These are phyloP conservation scores for Bedellia somnulentella DNA, from an alignment of 2,888 invertebrate species.

Conservation along the genomic window DNA sequence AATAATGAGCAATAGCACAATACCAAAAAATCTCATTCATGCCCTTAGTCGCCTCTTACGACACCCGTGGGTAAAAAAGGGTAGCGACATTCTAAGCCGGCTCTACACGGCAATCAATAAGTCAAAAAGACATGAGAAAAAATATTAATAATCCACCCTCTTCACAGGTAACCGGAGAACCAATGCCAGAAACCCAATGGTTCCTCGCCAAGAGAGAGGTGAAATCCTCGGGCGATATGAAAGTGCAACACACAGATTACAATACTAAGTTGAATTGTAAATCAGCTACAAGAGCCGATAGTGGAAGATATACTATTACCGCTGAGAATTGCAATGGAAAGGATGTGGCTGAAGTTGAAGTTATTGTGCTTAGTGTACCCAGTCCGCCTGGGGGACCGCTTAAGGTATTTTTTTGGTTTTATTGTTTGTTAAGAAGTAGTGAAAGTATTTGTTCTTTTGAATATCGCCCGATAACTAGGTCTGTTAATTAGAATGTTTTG, in stretches of 20 bases:
- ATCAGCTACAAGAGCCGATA: constrained; percentile 80
- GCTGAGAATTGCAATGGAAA: constrained; percentile 95
- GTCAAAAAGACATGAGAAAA: no score
- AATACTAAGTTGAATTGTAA: constrained; percentile 81
- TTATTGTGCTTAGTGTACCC: constrained; percentile 86
- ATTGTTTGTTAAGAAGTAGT: no score
- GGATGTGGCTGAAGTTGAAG: constrained; percentile 91
- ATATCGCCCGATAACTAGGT: no score
- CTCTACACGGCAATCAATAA: no score
- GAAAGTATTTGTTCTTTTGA: no score
- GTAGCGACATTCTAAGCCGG: no score
- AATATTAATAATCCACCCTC: no score
- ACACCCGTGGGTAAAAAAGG: no score
- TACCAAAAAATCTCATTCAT: background rate
- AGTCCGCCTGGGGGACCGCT: constrained; percentile 90
- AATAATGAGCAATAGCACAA: background rate
- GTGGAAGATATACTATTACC: constrained; percentile 87
- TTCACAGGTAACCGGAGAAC: constrained; percentile 75
- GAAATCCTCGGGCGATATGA: constrained; percentile 71
- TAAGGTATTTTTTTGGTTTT: constrained; percentile 65
- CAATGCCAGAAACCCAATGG: constrained; percentile 94
- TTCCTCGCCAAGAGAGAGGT: constrained; percentile 78
- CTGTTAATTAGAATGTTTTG: no score
- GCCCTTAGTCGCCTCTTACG: no score
- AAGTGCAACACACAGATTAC: constrained; percentile 81